Evolutionary conservation across 2,797 vertebrate genomes (phyloP).

Genomic region (Myotis vivesi): DNA sequence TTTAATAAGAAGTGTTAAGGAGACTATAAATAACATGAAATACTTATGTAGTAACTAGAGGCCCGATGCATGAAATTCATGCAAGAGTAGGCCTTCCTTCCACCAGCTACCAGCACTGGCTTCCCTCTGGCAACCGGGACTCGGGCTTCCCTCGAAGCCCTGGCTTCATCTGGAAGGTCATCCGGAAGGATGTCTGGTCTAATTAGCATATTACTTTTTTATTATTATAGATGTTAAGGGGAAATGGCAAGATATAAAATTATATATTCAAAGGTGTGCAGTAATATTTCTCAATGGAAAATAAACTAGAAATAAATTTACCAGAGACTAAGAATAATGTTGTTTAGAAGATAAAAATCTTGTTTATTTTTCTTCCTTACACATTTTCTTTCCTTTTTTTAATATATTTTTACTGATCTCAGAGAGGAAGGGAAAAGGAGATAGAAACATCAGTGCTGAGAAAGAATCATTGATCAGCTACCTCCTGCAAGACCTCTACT

Average conservation of each 20-base stretch:
- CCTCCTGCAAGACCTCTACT: too few species aligned
- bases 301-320: neutral
- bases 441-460: too few species aligned
- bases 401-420: neutral
- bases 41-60: neutral
- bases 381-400: neutral
- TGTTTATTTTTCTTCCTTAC: neutral
- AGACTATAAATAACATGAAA: neutral
- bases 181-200: fast-evolving
- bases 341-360: neutral
- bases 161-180: fast-evolving
- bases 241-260: constrained; percentile 49
- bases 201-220: too few species aligned
- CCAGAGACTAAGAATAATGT: neutral
- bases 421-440: too few species aligned
- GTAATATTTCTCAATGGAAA: constrained; percentile 12
- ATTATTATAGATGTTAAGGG: neutral
- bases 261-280: neutral
- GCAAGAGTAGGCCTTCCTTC: too few species aligned
- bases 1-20: constrained; percentile 20
- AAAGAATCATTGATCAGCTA: too few species aligned
- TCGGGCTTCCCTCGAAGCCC: too few species aligned
- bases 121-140: too few species aligned
- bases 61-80: too few species aligned
- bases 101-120: too few species aligned